Percentiles rank a stretch among this genome's conserved stretches.
Evolutionary conservation across 2,888 invertebrate genomes (phyloP).

Genomic region (Eudemis profundana): DNA sequence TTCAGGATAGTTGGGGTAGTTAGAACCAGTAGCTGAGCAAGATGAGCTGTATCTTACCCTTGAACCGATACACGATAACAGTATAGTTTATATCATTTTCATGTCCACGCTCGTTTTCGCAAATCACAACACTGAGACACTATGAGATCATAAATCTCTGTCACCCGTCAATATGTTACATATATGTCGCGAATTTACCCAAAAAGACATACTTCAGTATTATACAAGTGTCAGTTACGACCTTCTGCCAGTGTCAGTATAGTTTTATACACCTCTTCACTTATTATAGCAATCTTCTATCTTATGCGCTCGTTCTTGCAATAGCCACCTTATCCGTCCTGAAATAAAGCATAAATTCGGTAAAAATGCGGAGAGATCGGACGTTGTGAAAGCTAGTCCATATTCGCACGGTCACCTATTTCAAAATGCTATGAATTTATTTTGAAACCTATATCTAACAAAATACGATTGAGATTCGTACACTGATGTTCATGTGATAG

Average conservation of each 20-base stretch:
- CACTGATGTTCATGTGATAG: background rate
- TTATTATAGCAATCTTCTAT: constrained; percentile 16
- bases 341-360: background rate
- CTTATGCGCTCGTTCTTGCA: background rate
- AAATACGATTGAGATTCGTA: background rate
- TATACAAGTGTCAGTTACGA: background rate
- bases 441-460: background rate
- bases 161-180: constrained; percentile 34
- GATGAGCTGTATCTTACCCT: too few relatives aligned
- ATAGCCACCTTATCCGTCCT: background rate
- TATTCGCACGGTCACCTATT: constrained; percentile 5
- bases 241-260: background rate
- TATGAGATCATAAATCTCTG: constrained; percentile 34
- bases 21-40: too few relatives aligned
- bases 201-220: background rate
- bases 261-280: background rate
- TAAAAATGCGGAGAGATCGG: background rate
- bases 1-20: too few relatives aligned
- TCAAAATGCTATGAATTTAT: background rate
- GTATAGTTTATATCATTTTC: constrained; percentile 8
- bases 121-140: constrained; percentile 32
- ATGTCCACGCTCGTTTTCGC: constrained; percentile 15
- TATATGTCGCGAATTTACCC: background rate
- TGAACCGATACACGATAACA: too few relatives aligned
- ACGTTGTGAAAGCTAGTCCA: constrained; percentile 14